A percentile compares a stretch with the other conserved stretches of the same genome.
These are phyloP conservation scores for Pseudobourletiella spinata DNA, from an alignment of 1,140 invertebrate genomes.

Conservation along the genomic window DNA sequence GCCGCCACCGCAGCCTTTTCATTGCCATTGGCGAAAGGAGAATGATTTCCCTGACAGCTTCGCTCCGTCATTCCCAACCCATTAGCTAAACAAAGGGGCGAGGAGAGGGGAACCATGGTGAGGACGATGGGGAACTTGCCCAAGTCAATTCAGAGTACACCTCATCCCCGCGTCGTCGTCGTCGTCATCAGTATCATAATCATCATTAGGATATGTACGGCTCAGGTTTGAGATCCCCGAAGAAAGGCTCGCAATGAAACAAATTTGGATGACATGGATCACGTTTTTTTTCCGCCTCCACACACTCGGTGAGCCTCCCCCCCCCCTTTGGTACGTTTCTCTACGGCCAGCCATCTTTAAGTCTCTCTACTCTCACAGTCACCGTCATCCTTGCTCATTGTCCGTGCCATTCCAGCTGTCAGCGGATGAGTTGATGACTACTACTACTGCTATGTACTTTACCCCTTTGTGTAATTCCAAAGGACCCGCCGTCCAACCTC, in stretches of 20 bases:
- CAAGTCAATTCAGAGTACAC: not conserved
- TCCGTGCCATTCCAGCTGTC: no score
- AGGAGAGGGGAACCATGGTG: not conserved
- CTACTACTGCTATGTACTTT: no score
- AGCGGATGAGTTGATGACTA: no score
- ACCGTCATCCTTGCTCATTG: no score
- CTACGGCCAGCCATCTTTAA: no score
- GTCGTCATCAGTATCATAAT: no score
- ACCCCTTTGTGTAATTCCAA: no score
- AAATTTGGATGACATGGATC: not conserved
- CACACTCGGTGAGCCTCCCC: conserved; percentile 1
- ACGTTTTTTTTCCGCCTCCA: conserved; percentile 2
- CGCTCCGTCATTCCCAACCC: conserved; percentile 24
- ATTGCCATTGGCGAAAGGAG: not conserved
- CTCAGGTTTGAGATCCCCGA: no score
- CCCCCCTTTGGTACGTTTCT: no score
- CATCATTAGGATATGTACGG: no score
- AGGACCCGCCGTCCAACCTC: no score
- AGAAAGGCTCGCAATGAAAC: not conserved
- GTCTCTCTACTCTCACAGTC: no score
- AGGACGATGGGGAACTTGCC: not conserved
- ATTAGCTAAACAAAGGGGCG: conserved; percentile 28
- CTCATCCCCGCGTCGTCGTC: not conserved
- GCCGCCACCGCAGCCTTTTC: not conserved
- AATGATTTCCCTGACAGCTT: conserved; percentile 12